A percentile compares a stretch with the other conserved stretches of the same genome.
Evolutionary conservation across 2,113 vertebrate genomes (phyloP).

Genomic region (Plotosus lineatus): DNA sequence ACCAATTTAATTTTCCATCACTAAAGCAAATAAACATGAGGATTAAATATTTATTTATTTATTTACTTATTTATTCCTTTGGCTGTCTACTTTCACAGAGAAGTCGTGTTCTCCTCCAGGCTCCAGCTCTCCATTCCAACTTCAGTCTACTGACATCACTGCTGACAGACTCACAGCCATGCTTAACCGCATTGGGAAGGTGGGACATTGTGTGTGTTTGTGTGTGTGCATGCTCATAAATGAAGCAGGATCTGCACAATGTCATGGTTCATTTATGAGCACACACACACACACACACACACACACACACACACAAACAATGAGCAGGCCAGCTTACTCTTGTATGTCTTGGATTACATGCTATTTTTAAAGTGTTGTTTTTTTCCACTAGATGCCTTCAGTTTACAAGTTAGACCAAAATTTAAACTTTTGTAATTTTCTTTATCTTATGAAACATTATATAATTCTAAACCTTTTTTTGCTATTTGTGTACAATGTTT

Average conservation of each 20-base stretch:
- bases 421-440: not conserved
- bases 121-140: conserved; percentile 64
- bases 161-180: conserved; percentile 64
- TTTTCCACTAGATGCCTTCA: not conserved
- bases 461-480: not conserved
- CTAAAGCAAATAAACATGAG: not conserved
- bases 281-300: too few relatives aligned
- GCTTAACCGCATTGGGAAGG: conserved; percentile 72
- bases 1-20: not conserved
- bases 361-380: not conserved
- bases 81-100: conserved; percentile 63
- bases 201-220: conserved; percentile 37
- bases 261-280: too few relatives aligned
- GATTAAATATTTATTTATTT: not conserved
- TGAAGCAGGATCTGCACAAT: not conserved
- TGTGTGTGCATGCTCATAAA: not conserved
- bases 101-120: conserved; percentile 56
- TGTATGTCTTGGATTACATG: not conserved
- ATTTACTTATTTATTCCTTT: conserved; percentile 37
- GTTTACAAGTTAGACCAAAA: not conserved
- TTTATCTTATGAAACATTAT: not conserved
- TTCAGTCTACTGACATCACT: conserved; percentile 61
- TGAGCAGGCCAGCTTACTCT: not conserved
- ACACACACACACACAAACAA: too few relatives aligned
- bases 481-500: not conserved